These are phyloP conservation scores for Maniola hyperantus DNA, from an alignment of 2,888 invertebrate genomes.

Conservation along the genomic window DNA sequence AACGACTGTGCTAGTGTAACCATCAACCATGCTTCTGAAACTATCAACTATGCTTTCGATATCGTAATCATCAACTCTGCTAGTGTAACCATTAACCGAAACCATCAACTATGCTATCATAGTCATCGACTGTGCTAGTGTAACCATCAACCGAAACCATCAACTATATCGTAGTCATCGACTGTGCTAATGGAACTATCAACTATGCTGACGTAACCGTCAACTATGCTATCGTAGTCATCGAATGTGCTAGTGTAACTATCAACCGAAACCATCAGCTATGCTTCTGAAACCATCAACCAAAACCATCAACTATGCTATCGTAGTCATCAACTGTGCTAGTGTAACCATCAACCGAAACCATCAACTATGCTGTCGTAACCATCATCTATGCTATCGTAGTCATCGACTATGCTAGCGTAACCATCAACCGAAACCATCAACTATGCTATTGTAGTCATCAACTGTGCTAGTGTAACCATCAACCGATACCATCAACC, in stretches of 20 bases:
- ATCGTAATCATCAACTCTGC: not conserved
- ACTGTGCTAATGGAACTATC: constrained; percentile 17
- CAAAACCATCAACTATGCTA: not conserved
- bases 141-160: not conserved
- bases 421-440: constrained; percentile 16
- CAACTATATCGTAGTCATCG: constrained; percentile 14
- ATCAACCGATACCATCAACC: constrained; percentile 28
- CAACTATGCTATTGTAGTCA: constrained; percentile 8
- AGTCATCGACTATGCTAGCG: constrained; percentile 11
- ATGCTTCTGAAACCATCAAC: constrained; percentile 7
- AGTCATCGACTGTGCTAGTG: not conserved
- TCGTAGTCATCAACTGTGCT: not conserved
- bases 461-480: constrained; percentile 17
- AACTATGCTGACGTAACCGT: constrained; percentile 5
- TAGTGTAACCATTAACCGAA: constrained; percentile 6
- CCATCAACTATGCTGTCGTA: not conserved
- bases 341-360: not conserved
- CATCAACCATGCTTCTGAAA: not conserved
- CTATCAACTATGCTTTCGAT: not conserved
- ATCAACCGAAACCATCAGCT: not conserved
- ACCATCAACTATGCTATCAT: constrained; percentile 1
- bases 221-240: constrained; percentile 8
- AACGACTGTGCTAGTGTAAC: not conserved
- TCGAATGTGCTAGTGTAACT: not conserved
- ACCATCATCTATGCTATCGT: constrained; percentile 2